These are phyloP conservation scores for Atherinomorus stipes DNA, from an alignment of 2,113 vertebrate species.

Conservation along the genomic window DNA sequence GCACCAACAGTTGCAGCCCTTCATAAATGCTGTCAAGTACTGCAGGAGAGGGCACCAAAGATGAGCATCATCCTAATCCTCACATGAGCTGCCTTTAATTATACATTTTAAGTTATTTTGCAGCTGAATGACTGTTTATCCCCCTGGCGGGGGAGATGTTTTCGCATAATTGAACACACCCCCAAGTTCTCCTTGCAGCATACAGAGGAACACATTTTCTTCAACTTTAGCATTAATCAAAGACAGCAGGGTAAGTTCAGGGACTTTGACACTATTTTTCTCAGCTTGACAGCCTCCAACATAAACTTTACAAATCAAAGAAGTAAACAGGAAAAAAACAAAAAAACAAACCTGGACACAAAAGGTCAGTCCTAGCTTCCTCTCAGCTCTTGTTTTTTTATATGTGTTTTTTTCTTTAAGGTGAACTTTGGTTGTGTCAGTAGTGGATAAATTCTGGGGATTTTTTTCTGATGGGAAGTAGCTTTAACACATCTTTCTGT, in stretches of 20 bases:
- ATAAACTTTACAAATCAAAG: constrained; percentile 4
- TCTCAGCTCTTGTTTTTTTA: no score
- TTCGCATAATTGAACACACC: constrained; percentile 23
- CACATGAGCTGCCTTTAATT: constrained; percentile 44
- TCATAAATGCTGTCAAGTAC: constrained; percentile 4
- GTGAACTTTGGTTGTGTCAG: no score
- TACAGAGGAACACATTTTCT: not conserved
- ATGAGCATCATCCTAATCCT: constrained; percentile 29
- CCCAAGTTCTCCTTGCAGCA: constrained; percentile 19
- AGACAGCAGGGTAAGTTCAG: constrained; percentile 8
- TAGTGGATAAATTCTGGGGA: no score
- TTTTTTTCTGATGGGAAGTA: no score
- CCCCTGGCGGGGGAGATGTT: constrained; percentile 20
- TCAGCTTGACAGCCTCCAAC: not conserved
- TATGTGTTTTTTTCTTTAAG: no score
- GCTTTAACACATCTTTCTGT: no score
- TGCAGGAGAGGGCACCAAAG: constrained; percentile 2
- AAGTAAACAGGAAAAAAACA: not conserved
- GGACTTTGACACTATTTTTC: not conserved
- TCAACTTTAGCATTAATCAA: constrained; percentile 42
- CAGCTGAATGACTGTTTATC: constrained; percentile 40
- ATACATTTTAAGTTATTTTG: constrained; percentile 44
- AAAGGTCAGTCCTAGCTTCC: no score
- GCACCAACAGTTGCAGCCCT: not conserved
- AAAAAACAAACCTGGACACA: no score